phyloP scores from a whole-genome alignment of 2,888 invertebrate species.

The Callyntrura sp. region DNA sequence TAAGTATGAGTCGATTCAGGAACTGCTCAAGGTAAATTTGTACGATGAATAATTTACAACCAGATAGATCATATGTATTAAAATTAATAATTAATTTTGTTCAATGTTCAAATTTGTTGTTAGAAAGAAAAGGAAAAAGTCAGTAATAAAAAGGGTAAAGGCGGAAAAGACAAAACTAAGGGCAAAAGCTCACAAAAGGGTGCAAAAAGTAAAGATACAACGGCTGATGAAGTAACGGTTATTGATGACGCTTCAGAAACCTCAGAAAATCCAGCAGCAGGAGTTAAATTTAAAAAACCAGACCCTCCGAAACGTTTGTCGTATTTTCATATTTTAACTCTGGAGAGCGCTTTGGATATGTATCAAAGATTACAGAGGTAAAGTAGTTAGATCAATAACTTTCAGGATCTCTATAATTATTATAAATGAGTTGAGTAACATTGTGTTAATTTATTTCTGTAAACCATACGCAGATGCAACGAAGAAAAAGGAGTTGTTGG shows the following conservation, averaged over 20 bases:
- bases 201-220: conserved; percentile 64
- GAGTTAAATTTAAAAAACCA: conserved; percentile 65
- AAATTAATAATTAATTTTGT: too few species aligned
- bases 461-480: neutral
- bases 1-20: conserved; percentile 52
- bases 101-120: too few species aligned
- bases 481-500: conserved; percentile 39
- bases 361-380: conserved; percentile 70
- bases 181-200: conserved; percentile 40
- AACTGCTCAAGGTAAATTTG: conserved; percentile 60
- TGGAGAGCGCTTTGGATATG: conserved; percentile 77
- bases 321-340: conserved; percentile 70
- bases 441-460: too few species aligned
- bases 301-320: conserved; percentile 58
- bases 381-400: neutral
- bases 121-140: conserved; percentile 67
- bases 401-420: too few species aligned
- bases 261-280: conserved; percentile 18
- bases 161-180: conserved; percentile 48
- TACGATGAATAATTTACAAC: too few species aligned
- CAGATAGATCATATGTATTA: too few species aligned
- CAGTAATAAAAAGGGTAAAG: conserved; percentile 61
- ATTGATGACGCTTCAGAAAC: conserved; percentile 49
- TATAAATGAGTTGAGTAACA: too few species aligned
- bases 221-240: conserved; percentile 40